Conservation (phyloP, 2,113 vertebrate genomes). For the Mirounga angustirostris region DNA sequence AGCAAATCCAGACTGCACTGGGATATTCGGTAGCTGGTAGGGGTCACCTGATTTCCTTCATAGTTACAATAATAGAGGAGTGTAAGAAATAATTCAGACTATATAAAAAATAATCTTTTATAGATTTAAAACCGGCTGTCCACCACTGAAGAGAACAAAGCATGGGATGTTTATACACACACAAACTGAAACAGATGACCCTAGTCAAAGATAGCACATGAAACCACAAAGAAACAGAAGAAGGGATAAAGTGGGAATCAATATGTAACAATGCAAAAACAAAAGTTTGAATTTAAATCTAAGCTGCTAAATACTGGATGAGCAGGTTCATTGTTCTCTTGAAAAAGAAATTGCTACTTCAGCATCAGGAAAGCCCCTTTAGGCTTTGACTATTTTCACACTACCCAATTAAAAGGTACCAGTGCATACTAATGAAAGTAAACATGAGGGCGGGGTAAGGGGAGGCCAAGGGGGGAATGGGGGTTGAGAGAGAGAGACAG, state of each 20-base stretch:
- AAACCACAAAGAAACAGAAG: conserved; percentile 82
- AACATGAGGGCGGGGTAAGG: not conserved
- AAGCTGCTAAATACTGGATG: conserved; percentile 70
- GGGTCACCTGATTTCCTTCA: not conserved
- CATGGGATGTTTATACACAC: conserved; percentile 71
- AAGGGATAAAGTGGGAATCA: conserved; percentile 79
- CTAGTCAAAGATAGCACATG: conserved; percentile 68
- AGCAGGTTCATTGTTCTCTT: conserved; percentile 79
- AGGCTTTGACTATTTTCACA: conserved; percentile 59
- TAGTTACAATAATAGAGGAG: not conserved
- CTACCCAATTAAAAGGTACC: conserved; percentile 65
- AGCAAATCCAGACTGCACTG: conserved; percentile 7
- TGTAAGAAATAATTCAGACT: not conserved
- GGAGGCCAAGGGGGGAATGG: accelerated
- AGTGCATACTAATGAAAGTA: conserved; percentile 78
- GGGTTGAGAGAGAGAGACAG: not conserved
- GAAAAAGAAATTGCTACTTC: conserved; percentile 80
- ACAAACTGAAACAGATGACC: conserved; percentile 79
- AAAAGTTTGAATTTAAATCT: conserved; percentile 81
- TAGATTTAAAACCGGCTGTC: not conserved
- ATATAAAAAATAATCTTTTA: not conserved
- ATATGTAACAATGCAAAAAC: conserved; percentile 57
- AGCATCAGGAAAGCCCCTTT: conserved; percentile 76
- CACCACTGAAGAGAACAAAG: conserved; percentile 39
- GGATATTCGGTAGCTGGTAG: not conserved